These are phyloP conservation scores for Liodrosophila aerea DNA, from an alignment of 2,888 invertebrate species.

Conservation along the genomic window DNA sequence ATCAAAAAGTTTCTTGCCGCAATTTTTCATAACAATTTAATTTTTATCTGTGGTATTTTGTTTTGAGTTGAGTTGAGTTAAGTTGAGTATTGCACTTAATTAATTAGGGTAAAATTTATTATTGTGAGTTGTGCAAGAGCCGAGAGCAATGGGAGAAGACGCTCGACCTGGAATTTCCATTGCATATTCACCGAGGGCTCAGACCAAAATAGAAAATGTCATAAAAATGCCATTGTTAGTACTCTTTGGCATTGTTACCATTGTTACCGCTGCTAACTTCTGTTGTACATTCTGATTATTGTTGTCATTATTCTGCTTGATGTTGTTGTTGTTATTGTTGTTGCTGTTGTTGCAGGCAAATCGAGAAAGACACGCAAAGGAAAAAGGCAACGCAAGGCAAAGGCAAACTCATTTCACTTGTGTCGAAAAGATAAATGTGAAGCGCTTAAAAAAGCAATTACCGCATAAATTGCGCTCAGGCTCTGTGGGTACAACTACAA, in stretches of 20 bases:
- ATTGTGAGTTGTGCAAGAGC: constrained; percentile 2
- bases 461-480: constrained; percentile 76
- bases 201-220: constrained; percentile 57
- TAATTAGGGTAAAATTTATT: constrained; percentile 63
- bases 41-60: constrained; percentile 60
- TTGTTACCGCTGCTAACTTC: constrained; percentile 50
- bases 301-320: constrained; percentile 28
- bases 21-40: constrained; percentile 56
- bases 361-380: constrained; percentile 65
- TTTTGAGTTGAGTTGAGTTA: no score
- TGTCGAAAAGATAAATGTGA: constrained; percentile 78
- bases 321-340: constrained; percentile 31
- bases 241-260: constrained; percentile 63
- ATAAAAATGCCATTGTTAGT: constrained; percentile 77
- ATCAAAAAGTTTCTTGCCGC: constrained; percentile 47
- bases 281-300: constrained; percentile 34
- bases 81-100: constrained; percentile 48
- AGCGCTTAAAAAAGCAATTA: constrained; percentile 79
- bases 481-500: constrained; percentile 34
- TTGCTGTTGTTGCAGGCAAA: constrained; percentile 58
- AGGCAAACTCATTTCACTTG: constrained; percentile 69
- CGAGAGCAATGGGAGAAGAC: constrained; percentile 5
- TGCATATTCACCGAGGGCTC: constrained; percentile 48
- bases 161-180: constrained; percentile 38
- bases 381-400: constrained; percentile 24